A percentile compares a stretch with the other conserved stretches of the same genome.
Evolutionary conservation across 2,797 vertebrate species (phyloP).

Genomic region (Gymnodraco acuticeps): DNA sequence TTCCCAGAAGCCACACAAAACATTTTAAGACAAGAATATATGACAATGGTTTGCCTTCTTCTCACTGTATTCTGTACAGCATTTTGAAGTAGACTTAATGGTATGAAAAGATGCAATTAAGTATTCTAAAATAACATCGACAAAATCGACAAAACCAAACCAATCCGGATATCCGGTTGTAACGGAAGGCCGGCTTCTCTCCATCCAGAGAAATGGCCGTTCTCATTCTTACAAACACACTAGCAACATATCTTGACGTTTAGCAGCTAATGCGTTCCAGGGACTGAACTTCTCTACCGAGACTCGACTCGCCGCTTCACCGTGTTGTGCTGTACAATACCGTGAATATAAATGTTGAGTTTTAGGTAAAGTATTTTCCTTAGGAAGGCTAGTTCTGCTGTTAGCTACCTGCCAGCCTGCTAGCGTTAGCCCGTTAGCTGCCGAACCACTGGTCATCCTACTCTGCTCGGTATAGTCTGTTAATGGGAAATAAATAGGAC

Average conservation of each 20-base stretch:
- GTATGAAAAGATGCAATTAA: not conserved
- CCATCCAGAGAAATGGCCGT: conserved; percentile 60
- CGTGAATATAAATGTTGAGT: not conserved
- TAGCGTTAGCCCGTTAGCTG: conserved; percentile 43
- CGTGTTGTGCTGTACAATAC: not conserved
- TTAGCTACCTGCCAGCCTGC: conserved; percentile 32
- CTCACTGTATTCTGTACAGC: too few relatives aligned
- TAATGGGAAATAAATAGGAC: conserved; percentile 13
- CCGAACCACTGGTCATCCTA: conserved; percentile 16
- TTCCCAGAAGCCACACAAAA: too few relatives aligned
- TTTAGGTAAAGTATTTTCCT: fast-evolving
- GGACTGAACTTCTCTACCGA: not conserved
- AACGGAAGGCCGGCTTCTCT: conserved; percentile 67
- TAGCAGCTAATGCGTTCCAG: not conserved
- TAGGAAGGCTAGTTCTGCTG: not conserved
- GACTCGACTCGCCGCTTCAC: fast-evolving
- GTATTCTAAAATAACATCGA: not conserved
- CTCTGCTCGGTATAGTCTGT: not conserved
- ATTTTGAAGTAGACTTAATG: too few relatives aligned
- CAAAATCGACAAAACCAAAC: not conserved
- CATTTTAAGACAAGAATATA: too few relatives aligned
- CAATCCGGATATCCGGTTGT: conserved; percentile 69
- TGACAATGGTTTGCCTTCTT: too few relatives aligned
- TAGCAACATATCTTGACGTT: not conserved
- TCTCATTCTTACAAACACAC: conserved; percentile 26